phyloP scores from a whole-genome alignment of 2,113 vertebrate species.

The Phalacrocorax pelagicus region DNA sequence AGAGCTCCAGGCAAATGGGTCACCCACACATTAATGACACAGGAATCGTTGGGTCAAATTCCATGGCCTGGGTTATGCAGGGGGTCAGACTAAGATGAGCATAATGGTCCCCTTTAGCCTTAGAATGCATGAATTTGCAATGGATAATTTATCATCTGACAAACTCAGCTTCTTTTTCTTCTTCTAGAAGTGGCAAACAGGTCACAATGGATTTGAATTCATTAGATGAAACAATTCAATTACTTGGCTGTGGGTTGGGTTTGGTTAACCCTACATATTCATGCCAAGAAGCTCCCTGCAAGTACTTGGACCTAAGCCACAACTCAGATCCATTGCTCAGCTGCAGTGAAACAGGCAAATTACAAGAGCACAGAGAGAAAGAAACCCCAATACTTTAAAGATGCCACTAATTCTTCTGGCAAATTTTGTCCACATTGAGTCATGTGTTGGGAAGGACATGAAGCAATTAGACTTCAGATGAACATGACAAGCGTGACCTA shows the following conservation, averaged over 20 bases:
- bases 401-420: neutral
- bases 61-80: neutral
- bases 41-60: neutral
- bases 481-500: neutral
- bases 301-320: constrained; percentile 1
- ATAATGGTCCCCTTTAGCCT: constrained; percentile 10
- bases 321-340: neutral
- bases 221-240: constrained; percentile 7
- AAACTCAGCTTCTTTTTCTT: neutral
- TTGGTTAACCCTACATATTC: constrained; percentile 25
- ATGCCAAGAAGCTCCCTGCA: constrained; percentile 2
- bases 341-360: neutral
- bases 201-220: constrained; percentile 37
- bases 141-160: constrained; percentile 34
- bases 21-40: neutral
- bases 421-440: neutral
- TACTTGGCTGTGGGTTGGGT: neutral
- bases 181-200: neutral
- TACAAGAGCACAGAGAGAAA: neutral
- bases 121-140: constrained; percentile 2
- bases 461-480: neutral
- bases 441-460: neutral
- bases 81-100: neutral
- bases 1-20: neutral
- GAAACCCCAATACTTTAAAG: neutral